Evolutionary conservation across 1,140 invertebrate species (phyloP), one percentile per base, ranked within the genome.

Genomic region (Hycleus cichorii): DNA sequence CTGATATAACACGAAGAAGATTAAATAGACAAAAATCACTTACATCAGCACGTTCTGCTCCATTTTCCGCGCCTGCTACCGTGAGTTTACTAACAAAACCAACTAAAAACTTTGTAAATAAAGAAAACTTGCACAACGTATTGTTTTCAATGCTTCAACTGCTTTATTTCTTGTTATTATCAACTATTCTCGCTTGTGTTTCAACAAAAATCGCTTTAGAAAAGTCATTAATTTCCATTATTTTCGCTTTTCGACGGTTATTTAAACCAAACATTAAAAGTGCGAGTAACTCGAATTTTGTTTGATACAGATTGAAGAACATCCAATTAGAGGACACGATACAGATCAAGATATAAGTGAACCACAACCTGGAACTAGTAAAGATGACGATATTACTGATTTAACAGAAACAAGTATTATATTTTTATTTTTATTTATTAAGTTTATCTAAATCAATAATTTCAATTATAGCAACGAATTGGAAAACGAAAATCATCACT

Each of bases 321-420:
- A 43, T 2, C 54, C 55, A 40, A 11, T 11, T 6, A 56, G 40
- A 8, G 64, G 58, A 54, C 12, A 45, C 39, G 64, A 62, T 24
- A 62, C 51, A 24, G 27, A 54, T 45, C 46, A 52, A 12, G 48
- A 59, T 46, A 49, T 43, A 10, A 57, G 63, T 49, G 71, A 70
- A 24, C 70, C 68, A 24, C 53, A 66, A 52, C 70, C 72, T 9
- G 66, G 72, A 43, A 72, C 70, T 24, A 73, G 72, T 43, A 71
- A 68, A 60, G 68, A 70, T 53, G 67, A 71, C 6, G 68, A 69
- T 44, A 50, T 66, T 9, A 70, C 65, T 40, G 67, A 68, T 32
- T n/a, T 69, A 26, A 62, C 58, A n/a, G 67, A 67, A 49, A 56
- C 65, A 24, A 55, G 69, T 70, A 65, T 58, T 55, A 57, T 39